Evolutionary conservation across 2,797 vertebrate genomes (phyloP).

Genomic region (Selene dorsalis): DNA sequence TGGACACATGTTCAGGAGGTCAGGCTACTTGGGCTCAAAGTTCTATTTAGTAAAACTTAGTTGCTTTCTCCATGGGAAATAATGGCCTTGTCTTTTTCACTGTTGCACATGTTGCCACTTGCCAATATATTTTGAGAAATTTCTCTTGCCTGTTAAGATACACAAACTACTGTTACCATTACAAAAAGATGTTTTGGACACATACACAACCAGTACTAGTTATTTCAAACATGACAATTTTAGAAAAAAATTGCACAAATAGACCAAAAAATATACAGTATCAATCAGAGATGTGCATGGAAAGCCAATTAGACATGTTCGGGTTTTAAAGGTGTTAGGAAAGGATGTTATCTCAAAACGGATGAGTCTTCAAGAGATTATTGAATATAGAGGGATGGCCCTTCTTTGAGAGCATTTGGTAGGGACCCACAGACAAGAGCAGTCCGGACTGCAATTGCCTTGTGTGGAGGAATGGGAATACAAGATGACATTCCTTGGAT

Average conservation of each 20-base stretch:
- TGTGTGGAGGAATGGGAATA: neutral
- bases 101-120: neutral
- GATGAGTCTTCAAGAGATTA: neutral
- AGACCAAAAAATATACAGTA: too few relatives aligned
- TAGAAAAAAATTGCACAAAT: too few relatives aligned
- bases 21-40: neutral
- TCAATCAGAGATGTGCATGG: neutral
- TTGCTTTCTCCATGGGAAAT: neutral
- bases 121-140: neutral
- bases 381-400: neutral
- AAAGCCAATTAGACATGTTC: too few relatives aligned
- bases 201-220: too few relatives aligned
- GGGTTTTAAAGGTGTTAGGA: too few relatives aligned
- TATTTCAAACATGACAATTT: too few relatives aligned
- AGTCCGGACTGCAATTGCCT: neutral
- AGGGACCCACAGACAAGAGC: too few relatives aligned
- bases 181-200: too few relatives aligned
- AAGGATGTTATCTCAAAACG: neutral
- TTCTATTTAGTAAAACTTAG: constrained; percentile 3
- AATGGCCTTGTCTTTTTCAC: neutral
- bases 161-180: too few relatives aligned
- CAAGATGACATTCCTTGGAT: neutral
- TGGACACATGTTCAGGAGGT: neutral
- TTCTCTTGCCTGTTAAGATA: too few relatives aligned
- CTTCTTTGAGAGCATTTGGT: neutral